Conservation (phyloP, 2,113 vertebrate genomes). For the Corythornis madagascariensis region DNA sequence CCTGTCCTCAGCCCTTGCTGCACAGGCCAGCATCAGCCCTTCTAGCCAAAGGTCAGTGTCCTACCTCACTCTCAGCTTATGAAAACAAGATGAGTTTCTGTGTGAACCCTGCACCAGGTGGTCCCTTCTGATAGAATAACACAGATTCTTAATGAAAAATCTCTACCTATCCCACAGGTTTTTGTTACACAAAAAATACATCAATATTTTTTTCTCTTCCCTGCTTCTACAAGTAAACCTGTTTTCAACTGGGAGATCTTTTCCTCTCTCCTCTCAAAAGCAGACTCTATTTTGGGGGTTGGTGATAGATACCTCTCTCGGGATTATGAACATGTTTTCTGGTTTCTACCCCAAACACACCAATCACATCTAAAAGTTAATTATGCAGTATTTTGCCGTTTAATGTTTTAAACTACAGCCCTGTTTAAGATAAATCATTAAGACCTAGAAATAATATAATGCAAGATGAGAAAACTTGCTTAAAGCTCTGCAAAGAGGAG, state of each 20-base stretch:
- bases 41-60: background rate
- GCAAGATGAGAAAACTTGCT: background rate
- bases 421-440: background rate
- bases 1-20: background rate
- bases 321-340: background rate
- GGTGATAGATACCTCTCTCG: background rate
- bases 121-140: background rate
- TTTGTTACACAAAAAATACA: background rate
- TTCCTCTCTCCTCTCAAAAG: background rate
- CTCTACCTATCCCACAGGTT: background rate
- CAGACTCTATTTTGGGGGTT: background rate
- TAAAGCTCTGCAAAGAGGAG: rapidly evolving
- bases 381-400: background rate
- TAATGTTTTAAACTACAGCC: background rate
- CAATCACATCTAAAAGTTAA: background rate
- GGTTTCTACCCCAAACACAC: background rate
- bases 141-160: background rate
- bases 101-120: background rate
- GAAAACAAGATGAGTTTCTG: background rate
- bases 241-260: background rate
- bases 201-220: background rate
- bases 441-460: background rate
- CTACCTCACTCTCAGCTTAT: background rate
- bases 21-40: rapidly evolving
- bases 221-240: background rate